Evolutionary conservation across 2,113 vertebrate species (phyloP).

Genomic region (Vanacampus margaritifer): DNA sequence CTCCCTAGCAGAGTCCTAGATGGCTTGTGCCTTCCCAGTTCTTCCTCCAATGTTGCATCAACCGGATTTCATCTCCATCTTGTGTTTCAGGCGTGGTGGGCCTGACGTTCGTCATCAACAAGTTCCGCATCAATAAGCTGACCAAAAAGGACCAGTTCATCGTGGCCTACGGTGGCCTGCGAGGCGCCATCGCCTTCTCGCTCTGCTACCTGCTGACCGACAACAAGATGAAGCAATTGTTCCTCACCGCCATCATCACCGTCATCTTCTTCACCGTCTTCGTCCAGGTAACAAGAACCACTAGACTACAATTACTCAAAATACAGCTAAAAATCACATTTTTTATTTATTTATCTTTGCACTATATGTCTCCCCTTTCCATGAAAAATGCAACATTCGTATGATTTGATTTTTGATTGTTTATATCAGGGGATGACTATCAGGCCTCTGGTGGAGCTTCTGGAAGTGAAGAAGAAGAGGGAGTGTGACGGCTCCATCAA

Average conservation of each 20-base stretch:
- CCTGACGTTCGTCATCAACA: slow-evolving; percentile 91
- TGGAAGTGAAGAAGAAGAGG: slow-evolving; percentile 93
- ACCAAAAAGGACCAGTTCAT: slow-evolving; percentile 97
- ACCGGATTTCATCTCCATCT: no score
- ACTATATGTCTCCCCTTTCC: neutral
- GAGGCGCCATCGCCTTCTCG: slow-evolving; percentile 94
- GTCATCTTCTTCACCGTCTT: slow-evolving; percentile 98
- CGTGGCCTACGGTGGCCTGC: slow-evolving; percentile 90
- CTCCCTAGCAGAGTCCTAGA: no score
- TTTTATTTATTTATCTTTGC: no score
- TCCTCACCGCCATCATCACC: slow-evolving; percentile 96
- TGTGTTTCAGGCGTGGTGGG: slow-evolving; percentile 81
- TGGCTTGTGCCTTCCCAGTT: no score
- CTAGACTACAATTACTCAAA: no score
- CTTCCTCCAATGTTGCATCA: no score
- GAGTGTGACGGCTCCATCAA: slow-evolving; percentile 89
- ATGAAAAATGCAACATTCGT: no score
- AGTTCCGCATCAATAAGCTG: slow-evolving; percentile 91
- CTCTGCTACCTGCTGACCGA: slow-evolving; percentile 83
- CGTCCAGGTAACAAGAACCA: slow-evolving; percentile 79
- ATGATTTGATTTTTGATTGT: neutral
- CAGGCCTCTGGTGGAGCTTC: slow-evolving; percentile 88
- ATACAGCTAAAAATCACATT: no score
- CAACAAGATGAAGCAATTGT: slow-evolving; percentile 80
- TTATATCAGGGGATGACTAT: slow-evolving; percentile 97